phyloP scores from a whole-genome alignment of 2,797 vertebrate genomes.

The Antrozous pallidus region DNA sequence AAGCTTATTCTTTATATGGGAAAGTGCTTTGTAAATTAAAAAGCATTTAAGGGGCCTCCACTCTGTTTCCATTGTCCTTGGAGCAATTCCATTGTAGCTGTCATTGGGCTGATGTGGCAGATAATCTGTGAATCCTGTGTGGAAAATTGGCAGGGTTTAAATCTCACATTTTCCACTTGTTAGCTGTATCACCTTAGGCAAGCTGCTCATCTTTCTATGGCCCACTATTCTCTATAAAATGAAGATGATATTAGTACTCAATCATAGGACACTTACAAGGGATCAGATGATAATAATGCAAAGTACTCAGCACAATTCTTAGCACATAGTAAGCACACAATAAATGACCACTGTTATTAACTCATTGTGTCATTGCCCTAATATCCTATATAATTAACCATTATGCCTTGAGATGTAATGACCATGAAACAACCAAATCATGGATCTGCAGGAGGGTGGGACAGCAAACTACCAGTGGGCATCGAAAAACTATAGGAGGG shows the following conservation, averaged over 20 bases:
- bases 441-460: too few species aligned
- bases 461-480: too few species aligned
- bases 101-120: not conserved
- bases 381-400: not conserved
- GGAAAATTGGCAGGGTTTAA: not conserved
- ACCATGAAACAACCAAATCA: too few species aligned
- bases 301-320: not conserved
- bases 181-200: not conserved
- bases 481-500: too few species aligned
- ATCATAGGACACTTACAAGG: not conserved
- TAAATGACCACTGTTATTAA: not conserved
- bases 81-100: not conserved
- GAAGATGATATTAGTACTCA: not conserved
- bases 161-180: not conserved
- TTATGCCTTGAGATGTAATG: too few species aligned
- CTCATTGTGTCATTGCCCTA: not conserved
- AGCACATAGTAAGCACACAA: not conserved
- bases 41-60: not conserved
- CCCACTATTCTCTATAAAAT: slow-evolving; percentile 7
- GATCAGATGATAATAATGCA: not conserved
- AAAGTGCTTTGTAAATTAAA: slow-evolving; percentile 30
- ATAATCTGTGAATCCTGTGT: not conserved
- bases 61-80: not conserved
- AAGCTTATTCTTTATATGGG: not conserved
- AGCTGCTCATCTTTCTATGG: not conserved